Evolutionary conservation across 2,888 invertebrate genomes (phyloP), one percentile per base, ranked within the genome.

Genomic region (Plebejus anna): DNA sequence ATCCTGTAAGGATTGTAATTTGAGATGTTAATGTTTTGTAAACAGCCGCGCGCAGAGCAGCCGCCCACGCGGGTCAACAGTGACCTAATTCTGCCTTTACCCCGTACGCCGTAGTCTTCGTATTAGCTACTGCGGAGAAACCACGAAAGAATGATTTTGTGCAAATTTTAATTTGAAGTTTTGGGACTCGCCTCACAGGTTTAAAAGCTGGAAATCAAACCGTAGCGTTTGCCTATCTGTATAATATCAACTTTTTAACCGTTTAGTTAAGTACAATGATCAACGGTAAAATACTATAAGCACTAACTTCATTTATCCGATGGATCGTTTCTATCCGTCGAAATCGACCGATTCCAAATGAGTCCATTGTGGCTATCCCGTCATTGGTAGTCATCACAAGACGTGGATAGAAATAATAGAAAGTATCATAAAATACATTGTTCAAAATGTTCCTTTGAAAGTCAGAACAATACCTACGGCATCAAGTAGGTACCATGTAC

Each of bases 1-100:
- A 66, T 47, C n/a, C 42, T 42, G 72, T 47, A 47, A 22, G 47
- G 47, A 72, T 42, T 47, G 72, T 72, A 72, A 72, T 72, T 47
- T n/a, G 72, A 72, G 72, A 72, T 72, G 42, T 47, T 72, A 72
- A 42, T 72, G 72, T 72, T 42, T 72, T 47, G 72, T 72, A 72
- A 72, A 72, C 72, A 66, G 4, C 22, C 22, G 22, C 66, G 66
- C 66, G 32, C 32, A 13, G 66, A 32, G 66, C 32, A 28, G 61
- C 22, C 66, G 66, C 66, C 66, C 32, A 36, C 66, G 1, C 66
- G 11, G 66, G 66, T 66, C 66, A 66, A 22, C 22, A 11, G 72
- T 72, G 72, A 72, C 47, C 72, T 72, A 72, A n/a, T 47, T 72
- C 47, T 42, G 7, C 71, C 42, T 55, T 55, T 55, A 55, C 55